phyloP scores from a whole-genome alignment of 2,888 invertebrate species.

The Parthenolecanium corni region DNA sequence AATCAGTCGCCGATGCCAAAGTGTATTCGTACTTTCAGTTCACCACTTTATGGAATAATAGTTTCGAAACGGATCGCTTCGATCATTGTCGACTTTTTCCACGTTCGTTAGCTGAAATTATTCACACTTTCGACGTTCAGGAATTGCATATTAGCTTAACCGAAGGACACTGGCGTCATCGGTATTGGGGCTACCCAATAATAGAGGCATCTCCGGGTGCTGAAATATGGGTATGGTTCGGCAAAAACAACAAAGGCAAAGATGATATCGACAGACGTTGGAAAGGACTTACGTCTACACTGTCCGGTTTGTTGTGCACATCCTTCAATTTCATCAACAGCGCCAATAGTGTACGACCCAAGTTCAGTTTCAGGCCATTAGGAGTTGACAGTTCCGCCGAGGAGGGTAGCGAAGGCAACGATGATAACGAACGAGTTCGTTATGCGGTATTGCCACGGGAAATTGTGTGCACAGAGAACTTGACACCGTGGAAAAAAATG shows the following conservation, averaged over 20 bases:
- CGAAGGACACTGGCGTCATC: constrained; percentile 87
- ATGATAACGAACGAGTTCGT: constrained; percentile 49
- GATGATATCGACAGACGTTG: constrained; percentile 64
- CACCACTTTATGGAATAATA: constrained; percentile 60
- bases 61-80: constrained; percentile 40
- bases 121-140: constrained; percentile 69
- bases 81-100: constrained; percentile 57
- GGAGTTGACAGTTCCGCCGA: constrained; percentile 46
- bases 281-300: constrained; percentile 75
- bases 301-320: constrained; percentile 91
- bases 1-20: constrained; percentile 70
- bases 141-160: constrained; percentile 86
- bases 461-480: constrained; percentile 95
- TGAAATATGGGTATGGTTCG: constrained; percentile 89
- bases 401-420: constrained; percentile 42
- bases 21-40: constrained; percentile 87
- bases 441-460: constrained; percentile 91
- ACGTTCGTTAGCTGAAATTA: constrained; percentile 74
- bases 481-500: constrained; percentile 96
- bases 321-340: constrained; percentile 87
- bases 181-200: constrained; percentile 88
- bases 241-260: constrained; percentile 45
- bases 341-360: constrained; percentile 71
- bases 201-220: constrained; percentile 85
- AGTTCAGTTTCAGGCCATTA: constrained; percentile 66